Conservation (phyloP, 2,888 invertebrate species). For the Scelioninae gen. 2 region DNA sequence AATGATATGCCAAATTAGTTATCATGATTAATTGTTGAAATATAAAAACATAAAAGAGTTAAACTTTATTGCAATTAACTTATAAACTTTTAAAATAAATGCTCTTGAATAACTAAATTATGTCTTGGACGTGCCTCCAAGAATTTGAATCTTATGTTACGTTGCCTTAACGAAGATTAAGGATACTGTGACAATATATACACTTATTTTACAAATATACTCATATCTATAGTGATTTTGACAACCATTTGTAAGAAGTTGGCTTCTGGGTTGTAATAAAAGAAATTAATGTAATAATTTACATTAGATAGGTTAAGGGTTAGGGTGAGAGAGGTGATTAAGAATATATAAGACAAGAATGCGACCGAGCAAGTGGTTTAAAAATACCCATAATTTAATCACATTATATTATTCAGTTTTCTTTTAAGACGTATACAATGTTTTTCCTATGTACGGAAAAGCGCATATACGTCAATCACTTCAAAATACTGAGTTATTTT, state of each 20-base stretch:
- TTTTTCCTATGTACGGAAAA: constrained; percentile 9
- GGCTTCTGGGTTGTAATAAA: constrained; percentile 46
- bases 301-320: constrained; percentile 19
- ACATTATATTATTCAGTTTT: constrained; percentile 21
- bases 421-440: not conserved
- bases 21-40: too few species aligned
- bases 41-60: too few species aligned
- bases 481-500: constrained; percentile 37
- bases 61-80: too few species aligned
- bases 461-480: not conserved
- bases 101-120: too few species aligned
- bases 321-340: not conserved
- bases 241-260: constrained; percentile 37
- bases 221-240: constrained; percentile 46
- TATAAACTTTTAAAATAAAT: too few species aligned
- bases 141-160: too few species aligned
- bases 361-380: constrained; percentile 14
- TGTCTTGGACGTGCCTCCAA: too few species aligned
- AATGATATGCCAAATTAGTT: too few species aligned
- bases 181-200: too few species aligned
- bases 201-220: constrained; percentile 46
- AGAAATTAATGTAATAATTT: constrained; percentile 37
- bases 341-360: constrained; percentile 5
- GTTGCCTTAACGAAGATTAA: too few species aligned
- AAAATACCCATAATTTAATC: constrained; percentile 38